Evolutionary conservation across 2,113 vertebrate species (phyloP).

Genomic region (Nymphicus hollandicus): DNA sequence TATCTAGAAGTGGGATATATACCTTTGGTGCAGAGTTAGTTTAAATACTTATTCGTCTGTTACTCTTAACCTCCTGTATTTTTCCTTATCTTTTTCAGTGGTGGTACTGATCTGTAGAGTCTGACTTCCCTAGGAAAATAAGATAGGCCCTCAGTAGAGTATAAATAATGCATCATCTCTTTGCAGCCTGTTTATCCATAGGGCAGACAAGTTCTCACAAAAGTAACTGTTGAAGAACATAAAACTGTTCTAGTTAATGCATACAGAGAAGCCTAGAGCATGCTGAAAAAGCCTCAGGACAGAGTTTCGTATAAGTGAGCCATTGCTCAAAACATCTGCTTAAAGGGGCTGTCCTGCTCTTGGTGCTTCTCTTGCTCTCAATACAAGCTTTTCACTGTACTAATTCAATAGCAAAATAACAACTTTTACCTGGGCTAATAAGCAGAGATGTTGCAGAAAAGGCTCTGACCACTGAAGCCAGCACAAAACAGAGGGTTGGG

Average conservation of each 20-base stretch:
- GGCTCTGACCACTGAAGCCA: neutral
- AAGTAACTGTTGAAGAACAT: neutral
- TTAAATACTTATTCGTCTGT: neutral
- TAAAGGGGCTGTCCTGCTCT: neutral
- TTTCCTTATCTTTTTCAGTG: neutral
- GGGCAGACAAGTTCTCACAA: neutral
- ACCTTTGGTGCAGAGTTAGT: neutral
- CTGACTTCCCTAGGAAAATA: neutral
- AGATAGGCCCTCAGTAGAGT: neutral
- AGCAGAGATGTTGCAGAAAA: neutral
- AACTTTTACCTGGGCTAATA: neutral
- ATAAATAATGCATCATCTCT: neutral
- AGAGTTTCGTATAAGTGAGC: neutral
- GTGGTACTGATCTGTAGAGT: neutral
- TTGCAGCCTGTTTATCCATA: neutral
- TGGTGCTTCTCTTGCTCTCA: neutral
- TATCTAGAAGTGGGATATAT: neutral
- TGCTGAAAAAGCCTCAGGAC: neutral
- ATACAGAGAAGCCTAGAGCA: neutral
- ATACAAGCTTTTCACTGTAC: neutral
- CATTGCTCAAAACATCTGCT: neutral
- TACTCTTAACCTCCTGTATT: neutral
- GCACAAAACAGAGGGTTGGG: neutral
- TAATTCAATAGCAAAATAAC: neutral
- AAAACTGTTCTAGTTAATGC: neutral